These are phyloP conservation scores for Stegophylla sp. DNA, from an alignment of 2,888 invertebrate genomes.

Conservation along the genomic window DNA sequence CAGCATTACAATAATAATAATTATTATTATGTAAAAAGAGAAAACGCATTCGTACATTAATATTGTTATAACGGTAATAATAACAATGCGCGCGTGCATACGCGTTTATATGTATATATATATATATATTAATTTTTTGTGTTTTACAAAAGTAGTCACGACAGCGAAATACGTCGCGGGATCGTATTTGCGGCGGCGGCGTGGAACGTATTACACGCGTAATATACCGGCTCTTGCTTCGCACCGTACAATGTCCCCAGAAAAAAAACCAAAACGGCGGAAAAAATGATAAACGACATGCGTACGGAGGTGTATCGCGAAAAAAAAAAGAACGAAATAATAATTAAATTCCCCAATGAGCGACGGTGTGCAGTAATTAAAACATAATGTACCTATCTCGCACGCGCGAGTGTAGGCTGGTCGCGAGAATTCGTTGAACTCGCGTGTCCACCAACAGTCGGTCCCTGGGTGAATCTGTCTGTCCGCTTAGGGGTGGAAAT, in stretches of 20 bases:
- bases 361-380: slow-evolving; percentile 38
- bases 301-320: not conserved
- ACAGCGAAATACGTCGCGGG: not conserved
- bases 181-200: slow-evolving; percentile 12
- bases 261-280: no score
- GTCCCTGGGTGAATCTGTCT: not conserved
- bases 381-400: not conserved
- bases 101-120: no score
- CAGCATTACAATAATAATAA: no score
- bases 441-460: slow-evolving; percentile 9
- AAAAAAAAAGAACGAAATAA: slow-evolving; percentile 20
- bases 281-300: slow-evolving; percentile 29
- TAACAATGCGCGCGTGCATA: not conserved
- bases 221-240: no score
- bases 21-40: not conserved
- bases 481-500: not conserved
- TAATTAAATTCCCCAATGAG: slow-evolving; percentile 35
- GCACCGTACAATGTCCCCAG: not conserved
- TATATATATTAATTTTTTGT: not conserved
- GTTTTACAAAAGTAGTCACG: not conserved
- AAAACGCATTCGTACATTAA: not conserved
- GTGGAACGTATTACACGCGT: no score
- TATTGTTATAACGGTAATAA: not conserved
- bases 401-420: not conserved
- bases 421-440: not conserved